These are phyloP conservation scores for Parthenolecanium corni DNA, from an alignment of 2,888 invertebrate species.

Conservation along the genomic window DNA sequence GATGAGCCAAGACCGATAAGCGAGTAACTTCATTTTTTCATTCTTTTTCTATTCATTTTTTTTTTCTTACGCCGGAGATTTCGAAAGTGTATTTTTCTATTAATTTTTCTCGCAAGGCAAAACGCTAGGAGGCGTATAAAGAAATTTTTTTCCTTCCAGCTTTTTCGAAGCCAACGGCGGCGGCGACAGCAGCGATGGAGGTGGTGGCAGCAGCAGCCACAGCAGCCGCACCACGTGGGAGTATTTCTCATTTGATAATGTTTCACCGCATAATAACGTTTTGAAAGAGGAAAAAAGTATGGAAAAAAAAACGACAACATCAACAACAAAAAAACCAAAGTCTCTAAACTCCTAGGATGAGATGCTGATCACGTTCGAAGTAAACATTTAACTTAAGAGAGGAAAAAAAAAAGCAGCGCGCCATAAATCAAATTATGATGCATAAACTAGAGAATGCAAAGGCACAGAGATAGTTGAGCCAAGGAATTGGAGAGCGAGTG, in stretches of 20 bases:
- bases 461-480: too few species aligned
- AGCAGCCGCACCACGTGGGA: conserved; percentile 11
- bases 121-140: conserved; percentile 19
- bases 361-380: conserved; percentile 23
- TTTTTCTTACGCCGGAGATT: conserved; percentile 1
- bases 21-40: conserved; percentile 6
- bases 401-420: conserved; percentile 17
- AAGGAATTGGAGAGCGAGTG: background rate
- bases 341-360: too few species aligned
- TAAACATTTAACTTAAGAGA: conserved; percentile 20
- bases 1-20: conserved; percentile 15
- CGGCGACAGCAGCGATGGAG: background rate
- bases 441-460: conserved; percentile 22
- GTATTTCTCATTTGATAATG: conserved; percentile 14
- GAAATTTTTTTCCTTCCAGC: too few species aligned
- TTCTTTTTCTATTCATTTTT: too few species aligned
- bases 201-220: background rate
- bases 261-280: background rate
- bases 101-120: conserved; percentile 22
- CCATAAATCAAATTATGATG: conserved; percentile 25
- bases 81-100: conserved; percentile 17
- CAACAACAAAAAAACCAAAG: conserved; percentile 6
- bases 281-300: background rate
- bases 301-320: background rate
- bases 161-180: too few species aligned